Evolutionary conservation across 2,113 vertebrate genomes (phyloP).

Genomic region (Sakesphorus luctuosus): DNA sequence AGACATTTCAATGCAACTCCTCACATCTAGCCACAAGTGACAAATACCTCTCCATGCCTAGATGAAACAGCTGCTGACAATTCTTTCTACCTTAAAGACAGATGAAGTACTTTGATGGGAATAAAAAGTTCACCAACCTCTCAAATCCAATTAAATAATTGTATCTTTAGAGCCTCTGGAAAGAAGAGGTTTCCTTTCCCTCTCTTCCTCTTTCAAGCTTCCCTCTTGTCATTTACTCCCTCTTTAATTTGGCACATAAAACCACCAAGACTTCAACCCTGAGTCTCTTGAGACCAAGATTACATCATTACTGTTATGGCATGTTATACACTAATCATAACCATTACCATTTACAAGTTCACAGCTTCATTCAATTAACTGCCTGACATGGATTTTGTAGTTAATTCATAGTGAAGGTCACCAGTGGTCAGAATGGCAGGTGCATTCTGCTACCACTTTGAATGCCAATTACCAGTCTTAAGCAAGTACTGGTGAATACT

Average conservation of each 20-base stretch:
- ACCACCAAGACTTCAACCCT: constrained; percentile 28
- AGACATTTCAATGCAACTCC: constrained; percentile 34
- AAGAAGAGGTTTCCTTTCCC: background rate
- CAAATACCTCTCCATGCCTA: constrained; percentile 46
- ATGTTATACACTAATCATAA: constrained; percentile 72
- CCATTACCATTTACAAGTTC: constrained; percentile 70
- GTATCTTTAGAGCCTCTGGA: constrained; percentile 30
- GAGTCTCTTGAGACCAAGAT: constrained; percentile 43
- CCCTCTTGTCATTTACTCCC: constrained; percentile 33
- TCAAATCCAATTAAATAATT: constrained; percentile 62
- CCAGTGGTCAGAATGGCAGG: constrained; percentile 68
- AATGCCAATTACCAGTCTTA: constrained; percentile 68
- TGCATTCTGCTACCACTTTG: constrained; percentile 67
- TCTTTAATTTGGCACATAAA: constrained; percentile 33
- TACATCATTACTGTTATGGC: constrained; percentile 59
- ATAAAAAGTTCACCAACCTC: constrained; percentile 21
- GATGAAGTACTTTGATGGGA: constrained; percentile 22
- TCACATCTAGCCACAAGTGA: constrained; percentile 64
- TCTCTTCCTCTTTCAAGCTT: constrained; percentile 16
- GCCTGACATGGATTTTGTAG: constrained; percentile 68
- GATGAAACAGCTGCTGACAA: constrained; percentile 57
- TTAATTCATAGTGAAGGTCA: constrained; percentile 72
- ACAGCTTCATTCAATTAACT: constrained; percentile 74
- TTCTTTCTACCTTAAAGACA: constrained; percentile 53
- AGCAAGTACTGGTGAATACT: constrained; percentile 39